Percentiles rank a stretch among this genome's conserved stretches.
Evolutionary conservation across 1,140 invertebrate genomes (phyloP).

Genomic region (Orussus abietinus): DNA sequence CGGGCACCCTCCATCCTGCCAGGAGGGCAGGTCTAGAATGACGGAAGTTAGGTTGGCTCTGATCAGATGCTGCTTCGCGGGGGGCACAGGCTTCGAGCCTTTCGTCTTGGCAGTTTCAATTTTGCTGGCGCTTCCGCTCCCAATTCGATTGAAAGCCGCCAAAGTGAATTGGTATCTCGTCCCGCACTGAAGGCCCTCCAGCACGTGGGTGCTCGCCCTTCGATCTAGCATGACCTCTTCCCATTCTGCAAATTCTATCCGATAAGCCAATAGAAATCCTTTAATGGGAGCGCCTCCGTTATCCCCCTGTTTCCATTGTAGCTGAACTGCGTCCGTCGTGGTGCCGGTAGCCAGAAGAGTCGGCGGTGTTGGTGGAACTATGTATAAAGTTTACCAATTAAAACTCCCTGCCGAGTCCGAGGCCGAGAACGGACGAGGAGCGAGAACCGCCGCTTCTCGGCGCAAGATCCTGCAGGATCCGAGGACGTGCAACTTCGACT

Average conservation of each 20-base stretch:
- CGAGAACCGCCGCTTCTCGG: no score
- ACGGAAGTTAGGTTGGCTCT: conserved; percentile 61
- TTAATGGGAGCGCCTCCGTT: conserved; percentile 55
- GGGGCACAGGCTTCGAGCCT: conserved; percentile 57
- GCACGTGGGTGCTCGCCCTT: conserved; percentile 49
- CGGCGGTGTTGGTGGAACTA: conserved; percentile 53
- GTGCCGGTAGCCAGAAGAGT: conserved; percentile 50
- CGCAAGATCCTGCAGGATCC: no score
- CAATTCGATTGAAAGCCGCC: conserved; percentile 57
- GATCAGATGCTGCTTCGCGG: conserved; percentile 52
- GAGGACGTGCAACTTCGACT: no score
- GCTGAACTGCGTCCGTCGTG: conserved; percentile 48
- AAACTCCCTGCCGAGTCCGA: no score
- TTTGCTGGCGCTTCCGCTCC: conserved; percentile 54
- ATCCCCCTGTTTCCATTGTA: conserved; percentile 57
- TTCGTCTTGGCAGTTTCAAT: conserved; percentile 56
- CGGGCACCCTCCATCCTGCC: conserved; percentile 65
- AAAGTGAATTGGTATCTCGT: conserved; percentile 57
- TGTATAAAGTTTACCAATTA: conserved; percentile 32
- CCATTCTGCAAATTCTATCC: conserved; percentile 59
- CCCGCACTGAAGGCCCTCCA: conserved; percentile 59
- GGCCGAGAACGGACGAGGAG: no score
- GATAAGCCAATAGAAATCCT: conserved; percentile 57
- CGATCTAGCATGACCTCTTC: conserved; percentile 52
- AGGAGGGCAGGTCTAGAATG: conserved; percentile 59